A percentile compares a stretch with the other conserved stretches of the same genome.
Conservation (phyloP, 2,797 vertebrate species). For the Tinamus major region DNA sequence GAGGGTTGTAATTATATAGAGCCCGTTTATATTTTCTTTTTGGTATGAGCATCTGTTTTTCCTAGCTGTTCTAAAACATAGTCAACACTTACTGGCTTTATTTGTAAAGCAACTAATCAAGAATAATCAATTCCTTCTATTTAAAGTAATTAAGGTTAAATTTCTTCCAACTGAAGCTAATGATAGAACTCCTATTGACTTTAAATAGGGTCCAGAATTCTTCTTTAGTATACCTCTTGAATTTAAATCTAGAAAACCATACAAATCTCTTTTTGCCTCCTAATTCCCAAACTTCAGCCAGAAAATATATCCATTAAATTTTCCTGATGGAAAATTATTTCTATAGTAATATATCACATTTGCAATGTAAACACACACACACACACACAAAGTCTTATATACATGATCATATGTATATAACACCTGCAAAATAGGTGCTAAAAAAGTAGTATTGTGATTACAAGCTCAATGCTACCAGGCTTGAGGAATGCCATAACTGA, state of each 20-base stretch:
- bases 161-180: background rate
- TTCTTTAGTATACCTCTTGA: background rate
- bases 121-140: background rate
- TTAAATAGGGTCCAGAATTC: background rate
- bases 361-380: background rate
- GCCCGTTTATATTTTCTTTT: background rate
- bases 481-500: background rate
- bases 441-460: background rate
- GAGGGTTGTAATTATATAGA: background rate
- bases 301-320: background rate
- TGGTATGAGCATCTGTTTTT: background rate
- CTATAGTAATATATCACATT: background rate
- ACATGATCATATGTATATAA: background rate
- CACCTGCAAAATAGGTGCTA: background rate
- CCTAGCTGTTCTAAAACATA: background rate
- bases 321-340: background rate
- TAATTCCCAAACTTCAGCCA: background rate
- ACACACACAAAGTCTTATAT: background rate
- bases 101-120: constrained; percentile 23
- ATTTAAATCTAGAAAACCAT: background rate
- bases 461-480: background rate
- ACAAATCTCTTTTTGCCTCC: background rate
- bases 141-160: constrained; percentile 2
- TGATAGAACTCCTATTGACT: background rate
- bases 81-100: background rate